Conservation (phyloP, 2,797 vertebrate species). For the Cryptoblepharus egeriae region DNA sequence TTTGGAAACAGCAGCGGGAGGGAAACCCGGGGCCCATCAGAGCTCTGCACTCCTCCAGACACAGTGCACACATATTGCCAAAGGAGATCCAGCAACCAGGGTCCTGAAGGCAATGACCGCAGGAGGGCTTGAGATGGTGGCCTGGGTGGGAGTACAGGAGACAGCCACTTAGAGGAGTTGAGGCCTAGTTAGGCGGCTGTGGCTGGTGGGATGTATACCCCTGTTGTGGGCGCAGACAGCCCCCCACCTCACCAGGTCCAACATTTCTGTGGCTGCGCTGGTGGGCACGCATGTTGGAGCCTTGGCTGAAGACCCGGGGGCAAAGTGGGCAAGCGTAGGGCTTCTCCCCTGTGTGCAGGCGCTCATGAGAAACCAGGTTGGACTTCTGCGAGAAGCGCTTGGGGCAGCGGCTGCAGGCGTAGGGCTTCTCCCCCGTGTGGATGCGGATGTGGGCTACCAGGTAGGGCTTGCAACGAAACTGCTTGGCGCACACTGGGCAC, state of each 20-base stretch:
- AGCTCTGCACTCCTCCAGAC: too few species aligned
- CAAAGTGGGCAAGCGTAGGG: constrained; percentile 85
- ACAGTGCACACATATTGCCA: neutral
- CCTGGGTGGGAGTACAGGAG: neutral
- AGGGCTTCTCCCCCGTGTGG: constrained; percentile 87
- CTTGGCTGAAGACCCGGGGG: constrained; percentile 85
- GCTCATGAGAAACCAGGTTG: constrained; percentile 86
- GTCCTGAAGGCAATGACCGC: neutral
- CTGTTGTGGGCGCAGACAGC: neutral
- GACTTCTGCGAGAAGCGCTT: constrained; percentile 93
- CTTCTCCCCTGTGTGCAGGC: constrained; percentile 83
- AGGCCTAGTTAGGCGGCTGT: constrained; percentile 2
- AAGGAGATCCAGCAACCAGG: too few species aligned
- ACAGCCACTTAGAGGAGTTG: rapidly evolving
- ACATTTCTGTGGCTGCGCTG: constrained; percentile 78
- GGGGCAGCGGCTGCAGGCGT: constrained; percentile 84
- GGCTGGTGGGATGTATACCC: neutral
- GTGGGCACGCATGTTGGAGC: constrained; percentile 85
- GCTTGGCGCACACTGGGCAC: constrained; percentile 87
- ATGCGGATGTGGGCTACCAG: constrained; percentile 89
- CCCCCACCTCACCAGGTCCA: neutral
- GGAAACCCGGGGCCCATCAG: too few species aligned
- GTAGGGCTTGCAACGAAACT: constrained; percentile 88
- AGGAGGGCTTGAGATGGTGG: neutral
- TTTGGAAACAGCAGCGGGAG: neutral